Base-by-base conservation (phyloP, 2,888 invertebrate species). In the Linhomoeus sp. region DNA sequence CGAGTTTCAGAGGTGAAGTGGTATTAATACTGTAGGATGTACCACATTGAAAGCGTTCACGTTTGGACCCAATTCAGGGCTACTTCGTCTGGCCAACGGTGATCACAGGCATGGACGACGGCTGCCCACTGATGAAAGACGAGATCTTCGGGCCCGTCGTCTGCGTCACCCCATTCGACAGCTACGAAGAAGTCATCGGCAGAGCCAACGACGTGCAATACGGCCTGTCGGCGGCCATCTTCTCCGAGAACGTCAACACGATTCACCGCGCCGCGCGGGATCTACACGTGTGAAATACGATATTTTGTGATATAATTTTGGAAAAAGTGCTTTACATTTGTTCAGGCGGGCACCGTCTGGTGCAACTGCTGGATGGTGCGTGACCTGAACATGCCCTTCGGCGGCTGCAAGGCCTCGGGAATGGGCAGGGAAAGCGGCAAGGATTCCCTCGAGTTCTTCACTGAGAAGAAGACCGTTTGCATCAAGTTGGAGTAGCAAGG, bases 81-180 rank as follows among this genome's bases (percentile, higher is more conserved):
- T 73, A 69, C 54, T 73, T 65, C 54, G 58, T 72, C 49, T 55
- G 60, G 7, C 72, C 73, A 2, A 68, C 70, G 0, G 63, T 73
- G 1, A 62, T 73, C 14, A 61, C 66, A 1, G 64, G 63, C 25
- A 54, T 72, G 2, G 33, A 55, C 0, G 71, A 72, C 53, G 50
- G 57, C 2, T 66, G 68, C 2, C 55, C 62, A 3, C 63, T 68
- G 45, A 71, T 73, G 68, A 66, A 64, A 45, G 73, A 74, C 51
- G 73, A 73, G 55, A 72, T 74, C 35, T 74, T 74, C 58, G 73
- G 73, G 0, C 73, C 73, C 0, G 71, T 73, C 15, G 69, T 69
- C 5, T 71, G 33, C 43, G 43, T 43, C 22, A 3, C 22, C 19
- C 43, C 43, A n/a, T 43, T 44, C 39, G 22, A 25, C 22, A 23